Evolutionary conservation across 2,797 vertebrate species (phyloP), one percentile per base, ranked within the genome.

Genomic region (Taeniopygia guttata): DNA sequence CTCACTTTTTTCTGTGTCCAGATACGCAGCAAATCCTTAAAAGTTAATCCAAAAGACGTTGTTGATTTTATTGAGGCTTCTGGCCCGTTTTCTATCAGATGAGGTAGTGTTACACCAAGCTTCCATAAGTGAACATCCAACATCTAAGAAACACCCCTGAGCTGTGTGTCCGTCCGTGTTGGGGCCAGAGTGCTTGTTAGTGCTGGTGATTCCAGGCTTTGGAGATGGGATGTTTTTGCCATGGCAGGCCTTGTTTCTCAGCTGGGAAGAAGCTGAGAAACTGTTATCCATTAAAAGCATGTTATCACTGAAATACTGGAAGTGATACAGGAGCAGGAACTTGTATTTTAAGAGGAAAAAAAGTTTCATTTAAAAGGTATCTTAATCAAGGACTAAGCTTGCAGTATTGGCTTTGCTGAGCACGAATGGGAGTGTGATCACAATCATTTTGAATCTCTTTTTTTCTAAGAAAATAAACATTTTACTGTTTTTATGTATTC

Each of bases 391-490:
- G 96, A 94, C 96, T 96, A 94, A 97, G 95, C 95, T 98, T 97
- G 95, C 97, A 94, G 92, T 97, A 81, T 95, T 97, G 95, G 97
- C 97, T 97, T 98, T 97, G 97, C 98, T 97, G 95, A 96, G 95
- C 62, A 93, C 97, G 97, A 91, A 96, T 90, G 97, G 95, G 97
- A 97, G 97, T 98, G 96, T 98, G 97, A 97, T 97, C 96, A 85
- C 97, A 97, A 97, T 97, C 97, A 97, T 97, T 98, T 97, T 96
- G 95, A 97, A 97, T 97, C 97, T 96, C 97, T 97, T 98, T 97
- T 98, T 98, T 98, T 98, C 97, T 97, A 98, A 98, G 97, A 97
- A 98, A 98, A 98, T 98, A 98, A 98, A 98, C 97, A 98, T 98
- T 98, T 97, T 98, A 98, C 98, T 98, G 98, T 98, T 98, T 98